Percentiles rank a stretch among this genome's conserved stretches.
Conservation (phyloP, 2,797 vertebrate species). For the Eulemur albifrons region DNA sequence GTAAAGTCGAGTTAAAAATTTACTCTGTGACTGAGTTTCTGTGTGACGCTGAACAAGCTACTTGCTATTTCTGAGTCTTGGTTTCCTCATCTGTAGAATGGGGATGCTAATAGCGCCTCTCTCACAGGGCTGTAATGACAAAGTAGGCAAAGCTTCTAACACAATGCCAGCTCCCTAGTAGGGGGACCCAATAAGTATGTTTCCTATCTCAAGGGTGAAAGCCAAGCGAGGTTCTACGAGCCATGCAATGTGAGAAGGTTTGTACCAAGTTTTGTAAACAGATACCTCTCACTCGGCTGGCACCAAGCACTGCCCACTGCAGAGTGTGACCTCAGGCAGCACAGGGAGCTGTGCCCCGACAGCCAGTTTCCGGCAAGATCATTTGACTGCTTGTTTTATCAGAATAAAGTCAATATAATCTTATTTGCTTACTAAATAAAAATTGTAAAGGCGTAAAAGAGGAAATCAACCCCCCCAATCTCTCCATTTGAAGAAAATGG, state of each 20-base stretch:
- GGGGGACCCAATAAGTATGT: not conserved
- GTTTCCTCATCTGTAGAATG: not conserved
- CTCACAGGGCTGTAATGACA: not conserved
- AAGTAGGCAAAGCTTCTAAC: not conserved
- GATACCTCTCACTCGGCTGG: not conserved
- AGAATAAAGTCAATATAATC: not conserved
- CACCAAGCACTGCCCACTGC: not conserved
- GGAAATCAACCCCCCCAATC: not conserved
- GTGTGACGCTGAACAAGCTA: not conserved
- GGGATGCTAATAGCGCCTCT: not conserved
- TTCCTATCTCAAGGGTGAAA: not conserved
- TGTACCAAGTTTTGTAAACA: not conserved
- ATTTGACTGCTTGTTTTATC: conserved; percentile 12
- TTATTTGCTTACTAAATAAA: conserved; percentile 19
- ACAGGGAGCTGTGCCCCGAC: not conserved
- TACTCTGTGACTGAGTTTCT: not conserved
- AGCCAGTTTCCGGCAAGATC: not conserved
- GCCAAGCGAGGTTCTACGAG: not conserved
- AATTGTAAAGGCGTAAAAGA: not conserved
- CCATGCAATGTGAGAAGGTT: too few relatives aligned
- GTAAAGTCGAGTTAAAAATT: not conserved
- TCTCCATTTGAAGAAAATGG: not conserved
- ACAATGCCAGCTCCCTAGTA: not conserved
- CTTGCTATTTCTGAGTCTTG: not conserved
- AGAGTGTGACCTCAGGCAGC: not conserved